Percentiles rank a stretch among this genome's conserved stretches.
phyloP scores from a whole-genome alignment of 2,113 vertebrate species.

The Rhynchomys soricoides region DNA sequence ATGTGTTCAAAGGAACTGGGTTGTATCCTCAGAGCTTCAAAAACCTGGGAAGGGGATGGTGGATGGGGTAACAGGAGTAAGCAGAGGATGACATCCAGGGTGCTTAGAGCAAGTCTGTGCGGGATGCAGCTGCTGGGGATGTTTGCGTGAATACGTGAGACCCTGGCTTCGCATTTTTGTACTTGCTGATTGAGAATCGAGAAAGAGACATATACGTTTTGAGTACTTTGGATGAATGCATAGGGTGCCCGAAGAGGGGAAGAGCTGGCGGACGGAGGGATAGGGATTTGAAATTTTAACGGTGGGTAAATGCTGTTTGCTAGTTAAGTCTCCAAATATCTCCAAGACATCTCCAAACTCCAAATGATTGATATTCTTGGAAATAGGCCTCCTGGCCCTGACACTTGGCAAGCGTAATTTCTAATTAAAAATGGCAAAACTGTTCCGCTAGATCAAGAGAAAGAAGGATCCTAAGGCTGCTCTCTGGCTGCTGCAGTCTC shows the following conservation, averaged over 20 bases:
- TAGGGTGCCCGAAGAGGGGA: background rate
- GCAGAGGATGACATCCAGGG: background rate
- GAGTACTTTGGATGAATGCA: conserved; percentile 13
- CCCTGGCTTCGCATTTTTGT: background rate
- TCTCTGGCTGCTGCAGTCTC: background rate
- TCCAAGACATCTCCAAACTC: conserved; percentile 74
- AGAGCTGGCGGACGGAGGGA: conserved; percentile 1
- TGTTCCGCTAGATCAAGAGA: background rate
- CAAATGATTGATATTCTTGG: conserved; percentile 14
- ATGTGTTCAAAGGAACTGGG: background rate
- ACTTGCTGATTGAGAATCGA: background rate
- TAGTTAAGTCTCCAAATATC: background rate
- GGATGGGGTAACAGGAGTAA: background rate
- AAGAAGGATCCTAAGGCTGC: background rate
- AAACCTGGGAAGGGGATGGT: background rate
- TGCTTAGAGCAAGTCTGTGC: conserved; percentile 5
- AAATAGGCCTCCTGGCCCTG: background rate
- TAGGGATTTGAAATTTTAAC: background rate
- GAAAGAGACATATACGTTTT: background rate
- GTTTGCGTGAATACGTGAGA: background rate
- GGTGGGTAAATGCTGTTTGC: background rate
- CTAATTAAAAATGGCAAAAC: conserved; percentile 77
- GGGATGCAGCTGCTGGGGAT: background rate
- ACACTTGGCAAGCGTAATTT: conserved; percentile 68
- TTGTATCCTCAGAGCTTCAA: background rate